A percentile compares a stretch with the other conserved stretches of the same genome.
Conservation (phyloP, 2,888 invertebrate genomes). For the Cheilosia pagana region DNA sequence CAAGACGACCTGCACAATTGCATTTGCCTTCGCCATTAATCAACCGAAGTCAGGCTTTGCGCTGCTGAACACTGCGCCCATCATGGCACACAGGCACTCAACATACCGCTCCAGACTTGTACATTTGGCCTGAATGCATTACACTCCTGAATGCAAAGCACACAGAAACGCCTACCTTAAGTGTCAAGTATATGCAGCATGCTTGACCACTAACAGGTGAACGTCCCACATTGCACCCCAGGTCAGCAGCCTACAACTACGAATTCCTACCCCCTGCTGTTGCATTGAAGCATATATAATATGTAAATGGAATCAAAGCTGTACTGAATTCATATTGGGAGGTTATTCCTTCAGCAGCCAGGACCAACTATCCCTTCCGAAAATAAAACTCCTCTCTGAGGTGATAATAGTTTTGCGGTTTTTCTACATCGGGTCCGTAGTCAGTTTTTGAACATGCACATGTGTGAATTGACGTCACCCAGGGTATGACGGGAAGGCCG, state of each 20-base stretch:
- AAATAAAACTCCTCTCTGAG: constrained; percentile 37
- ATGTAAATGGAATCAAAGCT: constrained; percentile 62
- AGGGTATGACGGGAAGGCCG: background rate
- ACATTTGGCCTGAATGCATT: constrained; percentile 62
- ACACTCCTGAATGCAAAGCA: constrained; percentile 50
- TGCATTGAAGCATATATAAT: constrained; percentile 63
- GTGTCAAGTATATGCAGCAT: constrained; percentile 46
- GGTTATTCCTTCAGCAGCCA: constrained; percentile 1
- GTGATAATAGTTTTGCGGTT: constrained; percentile 61
- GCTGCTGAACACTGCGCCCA: constrained; percentile 2
- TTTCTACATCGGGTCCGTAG: constrained; percentile 9
- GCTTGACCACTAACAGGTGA: constrained; percentile 34
- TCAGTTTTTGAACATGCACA: constrained; percentile 24
- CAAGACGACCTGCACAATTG: constrained; percentile 32
- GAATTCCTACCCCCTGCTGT: background rate
- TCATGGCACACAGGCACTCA: constrained; percentile 12
- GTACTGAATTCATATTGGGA: constrained; percentile 31
- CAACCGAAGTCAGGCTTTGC: constrained; percentile 45
- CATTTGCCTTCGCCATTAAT: constrained; percentile 59
- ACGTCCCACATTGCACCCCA: background rate
- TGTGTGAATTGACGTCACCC: constrained; percentile 6
- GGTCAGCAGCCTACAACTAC: constrained; percentile 17
- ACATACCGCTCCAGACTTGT: constrained; percentile 25
- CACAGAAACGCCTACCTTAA: constrained; percentile 43
- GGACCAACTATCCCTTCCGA: constrained; percentile 14